Evolutionary conservation across 35 echinoderm and acorn worm species (phyloP).

Genomic region (Anneissia japonica): DNA sequence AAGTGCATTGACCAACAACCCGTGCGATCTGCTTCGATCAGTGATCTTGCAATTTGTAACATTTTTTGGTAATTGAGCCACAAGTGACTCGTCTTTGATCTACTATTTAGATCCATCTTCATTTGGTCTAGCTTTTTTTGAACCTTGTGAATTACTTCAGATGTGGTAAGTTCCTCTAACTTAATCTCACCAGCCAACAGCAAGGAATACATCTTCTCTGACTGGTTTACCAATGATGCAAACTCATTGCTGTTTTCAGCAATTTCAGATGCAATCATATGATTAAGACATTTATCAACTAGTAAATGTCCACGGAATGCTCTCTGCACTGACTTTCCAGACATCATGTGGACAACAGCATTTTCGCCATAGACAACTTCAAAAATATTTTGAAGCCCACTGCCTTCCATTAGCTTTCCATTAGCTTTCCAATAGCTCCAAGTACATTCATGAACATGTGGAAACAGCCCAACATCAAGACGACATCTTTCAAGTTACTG

Average conservation of each 20-base stretch:
- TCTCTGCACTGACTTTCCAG: constrained; percentile 49
- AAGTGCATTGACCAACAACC: not conserved
- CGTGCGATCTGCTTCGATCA: constrained; percentile 17
- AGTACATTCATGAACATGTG: constrained; percentile 58
- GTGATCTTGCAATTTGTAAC: not conserved
- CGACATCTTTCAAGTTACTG: constrained; percentile 4
- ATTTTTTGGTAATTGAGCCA: constrained; percentile 12
- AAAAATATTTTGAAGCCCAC: not conserved
- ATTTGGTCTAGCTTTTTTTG: constrained; percentile 10
- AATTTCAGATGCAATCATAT: constrained; percentile 16
- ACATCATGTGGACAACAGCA: constrained; percentile 59
- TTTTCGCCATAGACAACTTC: constrained; percentile 42
- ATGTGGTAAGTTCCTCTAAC: constrained; percentile 11
- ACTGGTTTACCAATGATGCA: constrained; percentile 10
- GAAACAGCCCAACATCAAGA: constrained; percentile 46
- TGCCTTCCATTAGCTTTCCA: not conserved
- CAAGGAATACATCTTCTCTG: constrained; percentile 17
- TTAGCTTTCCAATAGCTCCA: not conserved
- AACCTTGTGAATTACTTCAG: constrained; percentile 2
- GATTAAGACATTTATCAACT: constrained; percentile 35
- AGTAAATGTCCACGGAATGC: constrained; percentile 53
- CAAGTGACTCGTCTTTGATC: not conserved
- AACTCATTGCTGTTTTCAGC: constrained; percentile 15
- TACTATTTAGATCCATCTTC: constrained; percentile 13
- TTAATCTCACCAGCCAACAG: constrained; percentile 19